Evolutionary conservation across 2,113 vertebrate genomes (phyloP).

Genomic region (Notechis scutatus): DNA sequence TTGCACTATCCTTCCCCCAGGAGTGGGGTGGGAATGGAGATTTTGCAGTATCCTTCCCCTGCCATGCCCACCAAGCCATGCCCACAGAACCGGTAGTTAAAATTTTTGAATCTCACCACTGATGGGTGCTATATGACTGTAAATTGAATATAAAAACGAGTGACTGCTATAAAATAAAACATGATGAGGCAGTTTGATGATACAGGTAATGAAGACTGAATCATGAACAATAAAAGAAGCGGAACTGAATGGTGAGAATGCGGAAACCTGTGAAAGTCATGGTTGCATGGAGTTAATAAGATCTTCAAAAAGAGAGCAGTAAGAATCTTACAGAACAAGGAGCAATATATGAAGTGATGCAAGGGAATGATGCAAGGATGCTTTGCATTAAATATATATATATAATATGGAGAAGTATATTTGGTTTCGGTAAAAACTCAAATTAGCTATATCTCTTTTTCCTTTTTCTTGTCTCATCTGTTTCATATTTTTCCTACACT

Average conservation of each 20-base stretch:
- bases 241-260: not conserved
- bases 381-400: not conserved
- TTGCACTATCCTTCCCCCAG: too few species aligned
- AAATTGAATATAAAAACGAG: not conserved
- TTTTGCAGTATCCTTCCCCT: too few species aligned
- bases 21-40: too few species aligned
- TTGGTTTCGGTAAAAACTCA: not conserved
- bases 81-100: too few species aligned
- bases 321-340: not conserved
- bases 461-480: not conserved
- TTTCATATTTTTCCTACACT: not conserved
- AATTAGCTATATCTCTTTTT: not conserved
- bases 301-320: not conserved
- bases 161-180: not conserved
- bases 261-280: not conserved
- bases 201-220: not conserved
- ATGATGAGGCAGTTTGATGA: not conserved
- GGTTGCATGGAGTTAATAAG: not conserved
- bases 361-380: not conserved
- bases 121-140: not conserved
- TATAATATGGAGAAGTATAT: not conserved
- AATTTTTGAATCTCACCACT: too few species aligned
- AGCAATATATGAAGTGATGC: not conserved
- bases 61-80: too few species aligned
- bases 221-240: not conserved